Conservation (phyloP, 2,113 vertebrate species). For the Struthio camelus region DNA sequence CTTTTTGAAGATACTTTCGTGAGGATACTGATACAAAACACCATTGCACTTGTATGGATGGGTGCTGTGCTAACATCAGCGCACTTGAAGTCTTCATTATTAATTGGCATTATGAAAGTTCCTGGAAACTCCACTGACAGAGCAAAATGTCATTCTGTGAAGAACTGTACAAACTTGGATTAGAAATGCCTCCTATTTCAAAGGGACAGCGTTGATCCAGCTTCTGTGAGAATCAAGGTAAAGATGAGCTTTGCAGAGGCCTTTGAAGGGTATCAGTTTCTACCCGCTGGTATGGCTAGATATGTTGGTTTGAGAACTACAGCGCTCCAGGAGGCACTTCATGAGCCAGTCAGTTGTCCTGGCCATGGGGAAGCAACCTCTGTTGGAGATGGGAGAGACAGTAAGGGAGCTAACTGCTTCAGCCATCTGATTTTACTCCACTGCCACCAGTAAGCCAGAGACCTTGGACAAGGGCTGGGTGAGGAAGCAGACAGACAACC, state of each 20-base stretch:
- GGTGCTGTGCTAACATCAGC: not conserved
- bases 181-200: not conserved
- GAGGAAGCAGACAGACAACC: not conserved
- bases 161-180: not conserved
- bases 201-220: not conserved
- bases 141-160: not conserved
- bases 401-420: not conserved
- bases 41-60: not conserved
- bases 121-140: not conserved
- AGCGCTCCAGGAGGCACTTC: not conserved
- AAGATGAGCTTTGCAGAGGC: not conserved
- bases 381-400: not conserved
- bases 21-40: not conserved
- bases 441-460: not conserved
- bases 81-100: not conserved
- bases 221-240: not conserved
- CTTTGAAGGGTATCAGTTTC: not conserved
- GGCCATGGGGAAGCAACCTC: fast-evolving
- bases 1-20: not conserved
- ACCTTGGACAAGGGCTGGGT: not conserved
- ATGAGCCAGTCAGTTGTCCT: not conserved
- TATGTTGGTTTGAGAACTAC: not conserved
- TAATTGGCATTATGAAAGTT: not conserved
- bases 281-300: not conserved
- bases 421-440: not conserved